Percentiles rank a stretch among this genome's conserved stretches.
phyloP scores from a whole-genome alignment of 2,113 vertebrate species.

The Uria lomvia region DNA sequence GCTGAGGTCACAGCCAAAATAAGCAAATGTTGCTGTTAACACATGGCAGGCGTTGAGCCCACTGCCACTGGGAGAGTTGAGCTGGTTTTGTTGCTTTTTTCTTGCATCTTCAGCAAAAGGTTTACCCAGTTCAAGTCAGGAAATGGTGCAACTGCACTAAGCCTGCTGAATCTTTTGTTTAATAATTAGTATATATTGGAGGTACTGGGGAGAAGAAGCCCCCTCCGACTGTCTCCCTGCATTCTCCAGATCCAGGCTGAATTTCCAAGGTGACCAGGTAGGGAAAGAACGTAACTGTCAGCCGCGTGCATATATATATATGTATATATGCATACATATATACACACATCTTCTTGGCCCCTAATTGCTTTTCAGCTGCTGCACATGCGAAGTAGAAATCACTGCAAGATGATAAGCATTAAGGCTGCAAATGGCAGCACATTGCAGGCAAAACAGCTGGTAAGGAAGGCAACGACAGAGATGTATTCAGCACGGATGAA shows the following conservation, averaged over 20 bases:
- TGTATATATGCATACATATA: accelerated
- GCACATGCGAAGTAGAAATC: accelerated
- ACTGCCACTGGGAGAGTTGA: background rate
- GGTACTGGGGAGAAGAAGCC: background rate
- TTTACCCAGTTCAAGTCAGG: background rate
- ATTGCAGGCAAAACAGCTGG: background rate
- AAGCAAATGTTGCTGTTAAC: background rate
- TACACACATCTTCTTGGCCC: background rate
- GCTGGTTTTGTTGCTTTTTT: background rate
- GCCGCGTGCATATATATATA: background rate
- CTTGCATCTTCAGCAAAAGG: background rate
- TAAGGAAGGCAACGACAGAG: background rate
- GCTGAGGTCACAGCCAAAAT: background rate
- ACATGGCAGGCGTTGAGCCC: accelerated
- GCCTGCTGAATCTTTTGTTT: background rate
- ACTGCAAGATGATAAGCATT: background rate
- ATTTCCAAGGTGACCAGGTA: background rate
- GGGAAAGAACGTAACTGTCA: accelerated
- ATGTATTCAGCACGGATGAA: background rate
- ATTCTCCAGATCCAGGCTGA: background rate
- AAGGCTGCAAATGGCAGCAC: accelerated
- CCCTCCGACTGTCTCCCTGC: background rate
- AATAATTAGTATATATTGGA: background rate
- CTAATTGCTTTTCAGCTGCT: background rate
- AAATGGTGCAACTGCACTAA: background rate